Evolutionary conservation across 2,888 invertebrate genomes (phyloP), one percentile per base, ranked within the genome.

Genomic region (Leptopilina myrica): DNA sequence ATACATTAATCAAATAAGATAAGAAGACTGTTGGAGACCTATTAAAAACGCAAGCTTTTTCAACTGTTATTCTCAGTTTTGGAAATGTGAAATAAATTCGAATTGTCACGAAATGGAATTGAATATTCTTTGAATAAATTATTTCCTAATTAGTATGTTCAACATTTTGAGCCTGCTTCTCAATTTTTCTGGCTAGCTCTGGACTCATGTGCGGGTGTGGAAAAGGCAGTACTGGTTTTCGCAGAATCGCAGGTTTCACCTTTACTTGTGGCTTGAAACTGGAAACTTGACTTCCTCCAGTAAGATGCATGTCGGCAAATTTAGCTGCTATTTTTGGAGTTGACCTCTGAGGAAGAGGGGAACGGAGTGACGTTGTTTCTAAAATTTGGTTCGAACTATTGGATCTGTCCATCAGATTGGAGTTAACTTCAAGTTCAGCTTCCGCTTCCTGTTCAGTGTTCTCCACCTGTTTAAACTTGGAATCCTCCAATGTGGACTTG

Each of bases 181-280:
- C 91, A 76, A 92, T 91, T 79, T 91, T 91, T 49, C 91, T 88
- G 56, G 91, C 88, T 11, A 91, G 82, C 80, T 90, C 90, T 40
- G 91, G 90, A 65, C 91, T 91, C 91, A 91, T 90, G 85, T 91
- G 92, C 5, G 92, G 92, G 82, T 92, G 89, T 14, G 92, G 89
- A 82, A 93, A 92, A 46, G 94, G 93, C 83, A 94, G 91, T 56
- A 93, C 92, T 64, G 95, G 95, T 90, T 94, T 96, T 85, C 95
- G 94, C 92, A 97, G 94, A 86, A 97, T 95, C 86, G 95, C 95
- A 15, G 97, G 97, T 92, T 97, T 97, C 76, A 95, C 95, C 90
- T 96, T 95, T 80, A 96, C 94, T 88, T 95, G 95, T 9, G 96
- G 96, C 90, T 96, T 96, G 81, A 94, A 94, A 82, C 93, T 84